Conservation (phyloP, 2,797 vertebrate genomes). For the Tragopan temminckii region DNA sequence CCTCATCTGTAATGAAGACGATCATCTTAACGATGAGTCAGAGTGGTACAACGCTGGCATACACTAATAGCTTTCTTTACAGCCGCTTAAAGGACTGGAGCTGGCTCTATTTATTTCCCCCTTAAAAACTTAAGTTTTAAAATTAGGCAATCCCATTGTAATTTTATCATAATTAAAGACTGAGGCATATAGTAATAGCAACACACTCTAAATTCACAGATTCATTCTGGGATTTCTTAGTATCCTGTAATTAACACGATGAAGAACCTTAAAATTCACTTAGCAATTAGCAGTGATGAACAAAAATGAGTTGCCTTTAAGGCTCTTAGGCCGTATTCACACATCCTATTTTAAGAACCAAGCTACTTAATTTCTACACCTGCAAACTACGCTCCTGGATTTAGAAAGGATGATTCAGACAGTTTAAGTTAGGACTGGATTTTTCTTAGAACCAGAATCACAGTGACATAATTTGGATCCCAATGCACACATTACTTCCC, state of each 20-base stretch:
- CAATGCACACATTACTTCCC: not conserved
- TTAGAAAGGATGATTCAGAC: constrained; percentile 58
- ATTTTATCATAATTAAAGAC: constrained; percentile 69
- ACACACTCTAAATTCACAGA: constrained; percentile 52
- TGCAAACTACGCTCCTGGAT: constrained; percentile 59
- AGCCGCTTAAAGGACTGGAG: not conserved
- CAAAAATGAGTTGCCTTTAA: constrained; percentile 72
- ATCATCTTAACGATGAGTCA: constrained; percentile 61
- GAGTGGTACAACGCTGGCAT: not conserved
- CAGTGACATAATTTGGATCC: constrained; percentile 3
- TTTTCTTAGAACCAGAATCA: constrained; percentile 16
- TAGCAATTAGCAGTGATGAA: constrained; percentile 75
- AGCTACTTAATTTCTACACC: constrained; percentile 66
- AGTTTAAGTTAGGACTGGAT: constrained; percentile 44
- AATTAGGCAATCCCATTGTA: constrained; percentile 68
- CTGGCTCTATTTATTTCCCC: constrained; percentile 15
- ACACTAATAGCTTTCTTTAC: not conserved
- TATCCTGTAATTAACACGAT: constrained; percentile 74
- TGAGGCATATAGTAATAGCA: constrained; percentile 32
- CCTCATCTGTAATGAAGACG: constrained; percentile 48
- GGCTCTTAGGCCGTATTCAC: constrained; percentile 64
- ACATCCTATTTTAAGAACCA: constrained; percentile 67
- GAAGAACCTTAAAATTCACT: constrained; percentile 74
- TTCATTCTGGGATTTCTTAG: constrained; percentile 68
- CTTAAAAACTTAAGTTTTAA: constrained; percentile 45